Base-by-base conservation (phyloP, 2,888 invertebrate species). In the Aphodius sticticus region DNA sequence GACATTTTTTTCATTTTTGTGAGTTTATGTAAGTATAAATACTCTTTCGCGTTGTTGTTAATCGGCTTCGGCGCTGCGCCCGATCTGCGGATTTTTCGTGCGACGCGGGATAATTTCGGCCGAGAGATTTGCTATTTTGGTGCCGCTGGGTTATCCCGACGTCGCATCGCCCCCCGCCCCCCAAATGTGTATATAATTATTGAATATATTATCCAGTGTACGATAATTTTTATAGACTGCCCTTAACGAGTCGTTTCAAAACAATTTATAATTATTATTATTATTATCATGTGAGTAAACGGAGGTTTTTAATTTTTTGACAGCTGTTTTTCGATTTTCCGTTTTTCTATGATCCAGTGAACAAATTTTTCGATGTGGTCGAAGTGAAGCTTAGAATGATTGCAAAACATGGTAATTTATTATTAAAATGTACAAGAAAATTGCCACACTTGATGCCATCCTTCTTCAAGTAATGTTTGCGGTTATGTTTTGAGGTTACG, bases 41-140 rank as follows among this genome's bases (percentile, higher is more conserved):
- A 53, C 53, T 53, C 53, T 53, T 53, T 53, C 53, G 53, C 53
- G 53, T 53, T 53, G 53, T 53, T 53, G 53, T 53, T 53, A 53
- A 9, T 53, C 7, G 12, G 53, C 53, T 53, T 53, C 12, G 6
- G 12, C 53, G 53, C 53, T 53, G 53, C 53, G 53, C 4, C 53
- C 53, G 53, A 53, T 53, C 53, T 53, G 53, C 12, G 53, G 53
- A 53, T 7, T 53, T 53, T 53, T 53, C 12, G 26, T 12, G 12
- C 53, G 53, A 53, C 12, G 53, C 53, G 53, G 53, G 53, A 53
- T 53, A 53, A 53, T 53, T 53, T 53, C 53, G 7, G 53, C 53
- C 53, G 12, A 12, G 53, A 53, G 53, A 53, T 53, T 53, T 5
- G 53, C 53, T 53, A 53, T 53, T 53, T 53, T 53, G 53, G 53